These are phyloP conservation scores for Brachionichthys hirsutus DNA, from an alignment of 2,113 vertebrate genomes.

Conservation along the genomic window DNA sequence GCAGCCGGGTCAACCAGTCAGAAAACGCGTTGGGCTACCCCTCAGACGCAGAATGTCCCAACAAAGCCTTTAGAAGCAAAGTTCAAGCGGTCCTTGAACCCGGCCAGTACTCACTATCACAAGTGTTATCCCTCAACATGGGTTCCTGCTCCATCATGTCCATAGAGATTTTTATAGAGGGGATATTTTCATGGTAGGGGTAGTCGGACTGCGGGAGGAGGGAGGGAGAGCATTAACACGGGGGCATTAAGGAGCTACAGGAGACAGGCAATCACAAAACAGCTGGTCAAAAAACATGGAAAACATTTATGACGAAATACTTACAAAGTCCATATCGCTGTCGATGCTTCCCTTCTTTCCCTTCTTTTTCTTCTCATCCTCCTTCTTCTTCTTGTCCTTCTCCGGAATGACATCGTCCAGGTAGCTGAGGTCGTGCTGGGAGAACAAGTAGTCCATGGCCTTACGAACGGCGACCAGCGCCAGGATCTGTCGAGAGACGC, in stretches of 20 bases:
- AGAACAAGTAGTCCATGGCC: conserved; percentile 97
- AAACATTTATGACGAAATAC: conserved; percentile 37
- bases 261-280: conserved; percentile 23
- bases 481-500: conserved; percentile 83
- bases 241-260: conserved; percentile 32
- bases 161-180: conserved; percentile 99
- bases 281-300: not conserved
- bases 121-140: conserved; percentile 91
- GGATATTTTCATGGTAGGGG: conserved; percentile 91
- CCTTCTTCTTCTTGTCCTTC: conserved; percentile 99
- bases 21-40: too few relatives aligned
- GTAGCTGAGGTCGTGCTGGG: conserved; percentile 95
- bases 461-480: conserved; percentile 94
- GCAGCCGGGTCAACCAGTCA: not conserved
- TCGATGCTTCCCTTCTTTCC: conserved; percentile 95
- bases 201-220: conserved; percentile 94
- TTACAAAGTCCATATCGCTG: conserved; percentile 94
- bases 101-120: conserved; percentile 92
- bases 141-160: conserved; percentile 95
- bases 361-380: conserved; percentile 96
- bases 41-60: not conserved
- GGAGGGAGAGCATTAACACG: conserved; percentile 62
- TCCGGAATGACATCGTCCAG: conserved; percentile 98
- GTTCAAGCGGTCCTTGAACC: conserved; percentile 9
- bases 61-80: conserved; percentile 9